Evolutionary conservation across 53 echinoderm and acorn worm genomes (phyloP), one percentile per base, ranked within the genome.

Genomic region (Patiria pectinifera): DNA sequence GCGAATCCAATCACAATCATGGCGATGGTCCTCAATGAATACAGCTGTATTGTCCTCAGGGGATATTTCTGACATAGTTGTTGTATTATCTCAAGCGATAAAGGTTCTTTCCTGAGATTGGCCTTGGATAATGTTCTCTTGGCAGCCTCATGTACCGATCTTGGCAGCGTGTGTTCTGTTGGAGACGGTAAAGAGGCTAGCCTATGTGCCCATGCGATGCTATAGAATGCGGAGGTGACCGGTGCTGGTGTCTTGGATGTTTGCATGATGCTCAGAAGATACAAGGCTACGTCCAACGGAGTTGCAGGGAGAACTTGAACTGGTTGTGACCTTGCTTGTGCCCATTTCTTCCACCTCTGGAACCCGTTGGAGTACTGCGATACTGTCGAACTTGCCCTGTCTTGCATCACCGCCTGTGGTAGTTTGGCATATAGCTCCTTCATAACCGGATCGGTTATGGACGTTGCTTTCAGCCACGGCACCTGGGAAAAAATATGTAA

Each of bases 131-230:
- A 14, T 4, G 81, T n/a, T 80, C 81, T 79, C 60, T 89, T 89
- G 18, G 80, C 63, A 3, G 90, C 79, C 23, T 80, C 80, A 6
- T 16, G 79, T 2, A 80, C 80, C 45, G 90, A 89, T 19, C 58
- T 89, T 6, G 79, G 90, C 21, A 80, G 18, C 16, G 22, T 13
- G 48, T 80, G 26, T 5, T 89, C 90, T 48, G 90, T 89, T n/a
- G 90, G 80, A 11, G 90, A 60, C 22, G 26, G 81, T 10, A 89
- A n/a, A 2, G 82, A 89, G 2, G 61, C 62, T 16, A 89, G 10
- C 45, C 90, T 24, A 62, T 89, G 90, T 46, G 90, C 90, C 90
- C 90, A 89, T 6, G 80, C 81, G 12, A 89, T 89, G 60, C 80
- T 80, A 26, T 89, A 25, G 48, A 89, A 80, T 7, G 90, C 90